Evolutionary conservation across 2,113 vertebrate species (phyloP).

Genomic region (Stomatorhinus ivindoensis): DNA sequence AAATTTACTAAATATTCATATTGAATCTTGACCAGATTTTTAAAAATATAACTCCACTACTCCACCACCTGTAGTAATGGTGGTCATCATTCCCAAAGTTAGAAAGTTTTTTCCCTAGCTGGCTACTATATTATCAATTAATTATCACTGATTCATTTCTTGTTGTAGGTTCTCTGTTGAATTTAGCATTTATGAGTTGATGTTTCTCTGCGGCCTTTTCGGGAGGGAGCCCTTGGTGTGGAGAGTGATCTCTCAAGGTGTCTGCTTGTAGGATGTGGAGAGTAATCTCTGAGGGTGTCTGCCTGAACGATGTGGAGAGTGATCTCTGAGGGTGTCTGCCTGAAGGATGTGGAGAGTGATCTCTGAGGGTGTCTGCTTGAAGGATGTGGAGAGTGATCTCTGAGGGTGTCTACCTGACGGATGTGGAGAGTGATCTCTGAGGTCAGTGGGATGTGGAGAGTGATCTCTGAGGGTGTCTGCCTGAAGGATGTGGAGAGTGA

Average conservation of each 20-base stretch:
- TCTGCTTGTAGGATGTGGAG: not conserved
- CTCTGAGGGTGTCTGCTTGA: rapidly evolving
- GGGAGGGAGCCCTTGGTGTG: not conserved
- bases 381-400: too few relatives aligned
- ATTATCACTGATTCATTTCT: not conserved
- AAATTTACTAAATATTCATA: not conserved
- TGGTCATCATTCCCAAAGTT: not conserved
- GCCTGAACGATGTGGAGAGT: not conserved
- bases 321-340: not conserved
- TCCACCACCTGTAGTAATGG: not conserved
- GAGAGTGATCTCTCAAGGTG: not conserved
- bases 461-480: not conserved
- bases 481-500: too few relatives aligned
- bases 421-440: too few relatives aligned
- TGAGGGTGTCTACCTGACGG: too few relatives aligned
- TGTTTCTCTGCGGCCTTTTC: not conserved
- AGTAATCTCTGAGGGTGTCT: not conserved
- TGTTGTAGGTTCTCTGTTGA: not conserved
- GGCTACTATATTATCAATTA: not conserved
- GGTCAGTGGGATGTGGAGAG: not conserved
- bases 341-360: not conserved
- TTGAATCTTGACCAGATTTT: not conserved
- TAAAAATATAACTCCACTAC: not conserved
- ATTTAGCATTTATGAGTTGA: too few relatives aligned
- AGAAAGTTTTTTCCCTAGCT: not conserved